These are phyloP conservation scores for Coelopa frigida DNA, from an alignment of 1,140 invertebrate species.

Conservation along the genomic window DNA sequence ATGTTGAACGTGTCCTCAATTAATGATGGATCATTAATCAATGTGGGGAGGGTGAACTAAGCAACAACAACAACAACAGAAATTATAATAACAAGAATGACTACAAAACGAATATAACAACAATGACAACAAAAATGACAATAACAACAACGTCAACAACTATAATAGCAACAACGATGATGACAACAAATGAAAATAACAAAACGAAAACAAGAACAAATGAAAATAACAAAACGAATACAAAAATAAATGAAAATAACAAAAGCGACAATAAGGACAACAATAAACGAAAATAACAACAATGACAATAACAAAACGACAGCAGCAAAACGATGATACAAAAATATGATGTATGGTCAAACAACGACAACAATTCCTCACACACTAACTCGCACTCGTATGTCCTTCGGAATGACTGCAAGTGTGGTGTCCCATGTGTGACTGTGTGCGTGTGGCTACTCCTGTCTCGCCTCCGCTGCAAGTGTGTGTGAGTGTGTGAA, in stretches of 20 bases:
- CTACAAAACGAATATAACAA: neutral
- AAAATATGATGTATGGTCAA: conserved; percentile 6
- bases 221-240: neutral
- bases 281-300: conserved; percentile 1
- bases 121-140: neutral
- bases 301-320: conserved; percentile 3
- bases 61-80: no score
- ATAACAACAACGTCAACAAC: neutral
- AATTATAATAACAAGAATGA: no score
- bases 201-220: conserved; percentile 1
- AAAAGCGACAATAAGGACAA: neutral
- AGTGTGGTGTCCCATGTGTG: no score
- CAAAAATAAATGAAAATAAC: neutral
- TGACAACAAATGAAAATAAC: conserved; percentile 2
- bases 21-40: no score
- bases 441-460: no score
- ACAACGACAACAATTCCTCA: no score
- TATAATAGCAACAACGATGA: neutral
- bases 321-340: conserved; percentile 8
- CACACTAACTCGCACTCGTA: no score
- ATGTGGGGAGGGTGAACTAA: no score
- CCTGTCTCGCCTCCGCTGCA: no score
- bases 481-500: no score
- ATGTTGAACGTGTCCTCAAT: no score
- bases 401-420: no score